A percentile compares a stretch with the other conserved stretches of the same genome.
Conservation (phyloP, 2,113 vertebrate genomes). For the Tragelaphus strepsiceros region DNA sequence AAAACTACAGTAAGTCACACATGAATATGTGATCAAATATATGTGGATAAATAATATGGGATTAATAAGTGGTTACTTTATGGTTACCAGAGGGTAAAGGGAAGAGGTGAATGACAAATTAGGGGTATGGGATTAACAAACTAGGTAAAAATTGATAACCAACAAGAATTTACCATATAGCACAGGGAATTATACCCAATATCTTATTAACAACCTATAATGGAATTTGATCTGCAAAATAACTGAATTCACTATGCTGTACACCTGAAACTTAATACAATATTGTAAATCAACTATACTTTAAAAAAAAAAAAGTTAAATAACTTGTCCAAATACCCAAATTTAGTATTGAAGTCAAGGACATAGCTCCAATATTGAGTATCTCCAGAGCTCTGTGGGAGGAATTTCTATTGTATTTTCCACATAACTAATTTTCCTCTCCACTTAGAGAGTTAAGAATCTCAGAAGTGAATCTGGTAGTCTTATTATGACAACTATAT, state of each 20-base stretch:
- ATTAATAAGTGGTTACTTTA: neutral
- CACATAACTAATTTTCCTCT: neutral
- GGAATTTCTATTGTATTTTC: neutral
- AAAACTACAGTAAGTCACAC: neutral
- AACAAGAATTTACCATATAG: neutral
- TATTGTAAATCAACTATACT: neutral
- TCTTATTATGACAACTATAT: neutral
- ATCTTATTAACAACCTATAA: neutral
- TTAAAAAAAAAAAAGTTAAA: neutral
- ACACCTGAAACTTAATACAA: neutral
- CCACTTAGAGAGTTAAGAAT: neutral
- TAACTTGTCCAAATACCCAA: neutral
- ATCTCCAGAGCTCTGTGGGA: neutral
- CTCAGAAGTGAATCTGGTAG: neutral
- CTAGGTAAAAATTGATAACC: neutral
- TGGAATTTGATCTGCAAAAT: neutral
- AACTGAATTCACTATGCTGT: neutral
- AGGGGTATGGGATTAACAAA: neutral
- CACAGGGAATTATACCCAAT: neutral
- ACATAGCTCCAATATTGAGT: neutral
- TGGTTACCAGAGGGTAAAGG: neutral
- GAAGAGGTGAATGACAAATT: neutral
- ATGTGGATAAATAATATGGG: neutral
- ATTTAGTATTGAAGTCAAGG: neutral
- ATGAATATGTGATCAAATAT: neutral